Base-by-base conservation (phyloP, 2,888 invertebrate species). In the Taphrorychus bicolor region DNA sequence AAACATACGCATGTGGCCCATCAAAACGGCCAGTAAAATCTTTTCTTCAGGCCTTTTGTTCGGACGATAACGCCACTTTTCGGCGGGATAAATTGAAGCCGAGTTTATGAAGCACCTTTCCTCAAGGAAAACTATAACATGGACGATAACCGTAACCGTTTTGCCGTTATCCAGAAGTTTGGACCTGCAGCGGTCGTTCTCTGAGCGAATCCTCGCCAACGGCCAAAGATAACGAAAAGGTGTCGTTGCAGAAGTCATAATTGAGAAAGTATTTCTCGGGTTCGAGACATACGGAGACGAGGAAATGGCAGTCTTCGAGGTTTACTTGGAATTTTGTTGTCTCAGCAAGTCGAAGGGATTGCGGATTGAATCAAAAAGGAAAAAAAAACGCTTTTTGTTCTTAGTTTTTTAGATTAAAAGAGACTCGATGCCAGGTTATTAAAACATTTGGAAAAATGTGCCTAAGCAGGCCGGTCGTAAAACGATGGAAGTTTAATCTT, bases 101-200 rank as follows among this genome's bases (percentile, higher is more conserved):
- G 74, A 79, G 76, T 81, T 82, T 82, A 81, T 80, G 79, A 78
- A 76, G 78, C 78, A 82, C 82, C 82, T 82, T 81, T 79, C 77
- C 80, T 73, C 75, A 74, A 76, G 76, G 76, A 75, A 77, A 76
- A 81, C 81, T 79, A 79, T 81, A 81, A 81, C 80, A 78, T 74
- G 78, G 74, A 76, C 79, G 81, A 82, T 82, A 81, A 81, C 80
- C 78, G 81, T 81, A 81, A 81, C 81, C 78, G 77, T 78, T 77
- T 70, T 66, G 69, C 64, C 64, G 76, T 73, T 74, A 78, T 79
- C 78, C 78, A 77, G 78, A 72, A 77, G 78, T 77, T 77, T 71
- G 64, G 70, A 79, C 78, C 78, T 78, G 78, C 74, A 78, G 79
- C 78, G 78, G 76, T 78, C 79, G 79, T 79, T 79, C 75, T 70